Evolutionary conservation across 2,113 vertebrate genomes (phyloP).

Genomic region (Nothoprocta pentlandii): DNA sequence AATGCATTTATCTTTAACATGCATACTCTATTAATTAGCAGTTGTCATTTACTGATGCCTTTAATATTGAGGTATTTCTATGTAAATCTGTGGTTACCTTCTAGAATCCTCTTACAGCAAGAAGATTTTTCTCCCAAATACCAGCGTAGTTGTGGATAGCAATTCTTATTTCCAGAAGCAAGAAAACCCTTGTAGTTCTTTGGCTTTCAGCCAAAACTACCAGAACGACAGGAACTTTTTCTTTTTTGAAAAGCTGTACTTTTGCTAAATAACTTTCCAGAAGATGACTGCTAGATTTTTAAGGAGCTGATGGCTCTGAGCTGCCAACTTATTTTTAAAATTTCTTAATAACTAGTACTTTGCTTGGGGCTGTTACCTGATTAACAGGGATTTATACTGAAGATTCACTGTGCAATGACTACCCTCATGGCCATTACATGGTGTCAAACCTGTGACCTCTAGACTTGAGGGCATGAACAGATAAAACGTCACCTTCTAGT

Average conservation of each 20-base stretch:
- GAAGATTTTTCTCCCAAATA: not conserved
- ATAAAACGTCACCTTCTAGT: not conserved
- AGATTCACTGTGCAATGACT: not conserved
- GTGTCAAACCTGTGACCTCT: not conserved
- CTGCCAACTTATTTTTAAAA: conserved; percentile 27
- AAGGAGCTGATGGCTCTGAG: not conserved
- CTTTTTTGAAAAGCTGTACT: not conserved
- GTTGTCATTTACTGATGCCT: not conserved
- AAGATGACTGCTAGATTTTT: not conserved
- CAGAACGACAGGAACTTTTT: not conserved
- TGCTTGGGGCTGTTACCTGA: conserved; percentile 38
- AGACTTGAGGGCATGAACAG: not conserved
- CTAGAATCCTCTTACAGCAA: not conserved
- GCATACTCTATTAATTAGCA: conserved; percentile 9
- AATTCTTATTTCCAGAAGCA: conserved; percentile 17
- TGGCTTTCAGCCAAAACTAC: conserved; percentile 1
- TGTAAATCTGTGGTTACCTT: not conserved
- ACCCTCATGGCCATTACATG: not conserved
- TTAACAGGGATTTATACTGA: conserved; percentile 41
- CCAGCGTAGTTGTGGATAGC: not conserved
- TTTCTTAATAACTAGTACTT: conserved; percentile 8
- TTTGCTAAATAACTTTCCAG: conserved; percentile 34
- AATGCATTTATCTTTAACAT: conserved; percentile 4
- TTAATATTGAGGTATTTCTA: not conserved
- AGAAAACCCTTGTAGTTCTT: not conserved